A percentile compares a stretch with the other conserved stretches of the same genome.
These are phyloP conservation scores for Mesitornis unicolor DNA, from an alignment of 2,113 vertebrate species.

Conservation along the genomic window DNA sequence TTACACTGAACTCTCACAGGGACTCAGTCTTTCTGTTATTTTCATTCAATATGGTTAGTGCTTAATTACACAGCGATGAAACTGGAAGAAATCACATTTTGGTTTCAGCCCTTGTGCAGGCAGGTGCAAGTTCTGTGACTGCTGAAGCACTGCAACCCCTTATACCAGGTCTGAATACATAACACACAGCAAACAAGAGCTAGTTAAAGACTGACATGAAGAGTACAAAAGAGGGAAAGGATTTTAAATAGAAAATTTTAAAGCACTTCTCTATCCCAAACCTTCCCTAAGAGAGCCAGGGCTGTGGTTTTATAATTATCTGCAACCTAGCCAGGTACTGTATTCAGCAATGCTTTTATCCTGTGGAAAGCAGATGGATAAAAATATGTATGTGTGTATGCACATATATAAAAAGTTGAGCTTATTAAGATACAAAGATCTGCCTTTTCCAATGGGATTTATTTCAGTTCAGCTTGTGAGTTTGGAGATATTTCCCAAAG, in stretches of 20 bases:
- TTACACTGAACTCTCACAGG: background rate
- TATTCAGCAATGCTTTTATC: background rate
- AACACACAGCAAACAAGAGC: background rate
- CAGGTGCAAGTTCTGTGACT: background rate
- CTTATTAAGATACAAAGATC: conserved; percentile 16
- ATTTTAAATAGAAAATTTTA: background rate
- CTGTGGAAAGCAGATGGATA: background rate
- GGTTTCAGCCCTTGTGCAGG: background rate
- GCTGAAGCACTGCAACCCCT: background rate
- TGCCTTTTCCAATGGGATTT: background rate
- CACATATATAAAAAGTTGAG: background rate
- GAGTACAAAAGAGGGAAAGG: background rate
- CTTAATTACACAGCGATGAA: background rate
- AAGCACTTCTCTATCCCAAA: background rate
- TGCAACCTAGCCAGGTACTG: background rate
- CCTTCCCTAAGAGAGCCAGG: background rate
- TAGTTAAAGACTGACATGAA: background rate
- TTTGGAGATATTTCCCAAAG: conserved; percentile 42
- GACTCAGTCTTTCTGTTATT: background rate
- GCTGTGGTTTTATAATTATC: background rate
- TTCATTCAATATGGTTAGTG: background rate
- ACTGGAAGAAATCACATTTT: background rate
- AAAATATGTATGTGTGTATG: background rate
- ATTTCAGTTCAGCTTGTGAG: background rate
- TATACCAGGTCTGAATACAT: background rate